Evolutionary conservation across 2,113 vertebrate genomes (phyloP).

Genomic region (Gnathonemus longibarbis): DNA sequence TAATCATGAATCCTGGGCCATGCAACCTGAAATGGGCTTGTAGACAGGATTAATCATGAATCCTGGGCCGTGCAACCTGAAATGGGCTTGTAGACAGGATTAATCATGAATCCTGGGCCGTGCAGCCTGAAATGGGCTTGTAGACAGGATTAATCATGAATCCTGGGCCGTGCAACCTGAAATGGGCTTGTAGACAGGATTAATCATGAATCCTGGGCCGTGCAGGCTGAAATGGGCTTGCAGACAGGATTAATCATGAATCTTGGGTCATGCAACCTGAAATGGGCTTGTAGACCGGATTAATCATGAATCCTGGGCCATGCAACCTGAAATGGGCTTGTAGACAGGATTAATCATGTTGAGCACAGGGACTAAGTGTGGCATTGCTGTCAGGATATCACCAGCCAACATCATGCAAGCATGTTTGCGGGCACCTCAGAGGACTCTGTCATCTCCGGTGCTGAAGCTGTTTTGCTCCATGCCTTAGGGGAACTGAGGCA

Average conservation of each 20-base stretch:
- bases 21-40: not conserved
- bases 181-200: not conserved
- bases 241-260: not conserved
- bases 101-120: not conserved
- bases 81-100: not conserved
- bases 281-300: not conserved
- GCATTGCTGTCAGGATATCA: not conserved
- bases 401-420: not conserved
- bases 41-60: not conserved
- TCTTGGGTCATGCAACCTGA: not conserved
- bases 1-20: not conserved
- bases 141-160: not conserved
- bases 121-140: no score
- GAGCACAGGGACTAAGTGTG: not conserved
- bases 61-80: not conserved
- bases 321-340: no score
- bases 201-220: not conserved
- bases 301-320: no score
- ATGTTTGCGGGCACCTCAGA: not conserved
- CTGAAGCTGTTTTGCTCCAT: not conserved
- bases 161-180: not conserved
- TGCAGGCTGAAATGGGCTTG: not conserved
- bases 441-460: not conserved
- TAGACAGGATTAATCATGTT: not conserved
- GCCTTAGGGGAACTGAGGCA: not conserved